Evolutionary conservation across 53 echinoderm and acorn worm genomes (phyloP).

Genomic region (Hippasteria phrygiana): DNA sequence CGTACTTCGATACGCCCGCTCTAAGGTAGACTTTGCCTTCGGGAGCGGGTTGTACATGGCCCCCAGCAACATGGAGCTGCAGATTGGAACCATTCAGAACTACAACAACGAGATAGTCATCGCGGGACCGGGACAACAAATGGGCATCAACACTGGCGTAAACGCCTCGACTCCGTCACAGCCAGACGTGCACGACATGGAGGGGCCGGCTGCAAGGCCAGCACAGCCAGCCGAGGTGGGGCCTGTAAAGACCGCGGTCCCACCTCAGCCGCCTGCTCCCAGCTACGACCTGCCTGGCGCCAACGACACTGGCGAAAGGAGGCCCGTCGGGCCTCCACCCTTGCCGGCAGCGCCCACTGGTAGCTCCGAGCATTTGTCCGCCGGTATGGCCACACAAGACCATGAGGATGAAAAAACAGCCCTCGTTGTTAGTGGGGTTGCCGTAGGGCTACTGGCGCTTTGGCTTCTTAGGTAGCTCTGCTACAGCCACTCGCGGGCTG

Average conservation of each 20-base stretch:
- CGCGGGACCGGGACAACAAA: background rate
- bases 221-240: no score
- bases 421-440: background rate
- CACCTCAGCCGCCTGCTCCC: no score
- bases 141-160: slow-evolving; percentile 6
- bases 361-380: no score
- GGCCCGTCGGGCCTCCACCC: no score
- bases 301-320: no score
- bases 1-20: no score
- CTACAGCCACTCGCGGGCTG: slow-evolving; percentile 18
- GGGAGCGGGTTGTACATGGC: slow-evolving; percentile 34
- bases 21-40: slow-evolving; percentile 37
- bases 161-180: background rate
- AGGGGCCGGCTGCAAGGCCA: no score
- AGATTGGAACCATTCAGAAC: slow-evolving; percentile 18
- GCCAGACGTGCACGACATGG: no score
- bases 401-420: slow-evolving; percentile 17
- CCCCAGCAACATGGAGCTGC: slow-evolving; percentile 27
- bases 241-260: no score
- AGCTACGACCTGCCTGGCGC: no score
- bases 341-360: no score
- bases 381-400: no score
- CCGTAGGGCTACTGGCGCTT: slow-evolving; percentile 10
- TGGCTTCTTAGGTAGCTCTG: slow-evolving; percentile 1
- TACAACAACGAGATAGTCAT: slow-evolving; percentile 45